Base-by-base conservation (phyloP, 2,113 vertebrate genomes). In the Dasyurus viverrinus region DNA sequence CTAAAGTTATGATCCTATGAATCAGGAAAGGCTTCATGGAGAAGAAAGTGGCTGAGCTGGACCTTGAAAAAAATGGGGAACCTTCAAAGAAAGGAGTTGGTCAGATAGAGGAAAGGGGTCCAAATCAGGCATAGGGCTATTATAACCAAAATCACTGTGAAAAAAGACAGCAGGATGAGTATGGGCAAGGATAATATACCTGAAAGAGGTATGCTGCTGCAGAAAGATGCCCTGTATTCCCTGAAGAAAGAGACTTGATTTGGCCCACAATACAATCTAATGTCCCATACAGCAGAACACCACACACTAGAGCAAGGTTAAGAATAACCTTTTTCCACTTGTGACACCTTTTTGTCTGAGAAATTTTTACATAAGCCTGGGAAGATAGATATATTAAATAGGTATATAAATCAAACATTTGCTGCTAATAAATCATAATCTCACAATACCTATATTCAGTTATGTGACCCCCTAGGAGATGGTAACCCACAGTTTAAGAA, bases 221-320 rank as follows among this genome's bases (percentile, higher is more conserved):
- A 12, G 48, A 95, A 90, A 68, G 24, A 4, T 10, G 48, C 2
- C 48, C n/a, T 94, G 4, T 76, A n/a, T 76, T 30, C 14, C 60
- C 36, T n/a, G 68, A 84, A 84, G 92, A 68, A 93, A 93, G 53
- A 42, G 46, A 54, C 46, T 76, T 93, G 57, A 90, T 54, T 96
- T 94, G 95, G 48, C 48, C 53, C 9, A 60, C 19, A 91, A 8
- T 42, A n/a, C 16, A 84, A 42, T 84, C n/a, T 84, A 84, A 84
- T 42, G 6, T 84, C n/a, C 19, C 16, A 42, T 42, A 84, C 54
- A 53, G 12, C 10, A 68, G 57, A 8, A 1, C 27, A 30, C 92
- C 92, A 91, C 42, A 55, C 54, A 25, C 24, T 55, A 55, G 54
- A 55, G 54, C 23, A 55, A 24, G 50, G n/a, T n/a, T n/a, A n/a